phyloP scores from a whole-genome alignment of 2,888 invertebrate genomes.

The Troilus luridus region DNA sequence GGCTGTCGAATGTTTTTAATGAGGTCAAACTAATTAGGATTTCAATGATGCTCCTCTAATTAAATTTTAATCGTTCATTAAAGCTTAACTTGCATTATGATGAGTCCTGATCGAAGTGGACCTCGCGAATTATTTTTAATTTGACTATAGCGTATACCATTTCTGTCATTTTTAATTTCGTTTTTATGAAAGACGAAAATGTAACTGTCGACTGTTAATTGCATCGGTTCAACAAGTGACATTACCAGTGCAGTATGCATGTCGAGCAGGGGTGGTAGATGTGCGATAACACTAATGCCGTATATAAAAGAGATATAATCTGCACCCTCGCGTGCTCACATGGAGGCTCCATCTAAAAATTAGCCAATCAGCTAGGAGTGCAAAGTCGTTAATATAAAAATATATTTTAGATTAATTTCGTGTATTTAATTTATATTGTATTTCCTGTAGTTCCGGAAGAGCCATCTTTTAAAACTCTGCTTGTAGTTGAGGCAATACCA shows the following conservation, averaged over 20 bases:
- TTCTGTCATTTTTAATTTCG: background rate
- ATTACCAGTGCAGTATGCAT: background rate
- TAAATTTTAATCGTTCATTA: background rate
- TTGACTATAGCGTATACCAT: background rate
- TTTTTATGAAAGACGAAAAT: background rate
- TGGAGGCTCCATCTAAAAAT: background rate
- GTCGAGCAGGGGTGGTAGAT: background rate
- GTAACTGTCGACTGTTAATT: background rate
- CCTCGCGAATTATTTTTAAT: background rate
- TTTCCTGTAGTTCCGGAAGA: no score
- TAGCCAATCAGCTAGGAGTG: background rate
- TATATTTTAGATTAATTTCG: background rate
- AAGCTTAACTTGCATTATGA: background rate
- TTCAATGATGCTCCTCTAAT: background rate
- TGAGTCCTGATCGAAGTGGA: background rate
- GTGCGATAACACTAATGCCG: background rate
- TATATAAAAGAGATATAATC: background rate
- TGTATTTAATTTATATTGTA: background rate
- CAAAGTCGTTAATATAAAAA: background rate
- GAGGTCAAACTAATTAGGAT: background rate
- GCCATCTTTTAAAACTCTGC: no score
- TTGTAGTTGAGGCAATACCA: no score
- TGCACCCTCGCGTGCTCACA: background rate
- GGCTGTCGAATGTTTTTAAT: background rate
- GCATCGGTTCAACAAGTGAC: background rate